Evolutionary conservation across 2,888 invertebrate species (phyloP).

Genomic region (Sarcophaga variegata): DNA sequence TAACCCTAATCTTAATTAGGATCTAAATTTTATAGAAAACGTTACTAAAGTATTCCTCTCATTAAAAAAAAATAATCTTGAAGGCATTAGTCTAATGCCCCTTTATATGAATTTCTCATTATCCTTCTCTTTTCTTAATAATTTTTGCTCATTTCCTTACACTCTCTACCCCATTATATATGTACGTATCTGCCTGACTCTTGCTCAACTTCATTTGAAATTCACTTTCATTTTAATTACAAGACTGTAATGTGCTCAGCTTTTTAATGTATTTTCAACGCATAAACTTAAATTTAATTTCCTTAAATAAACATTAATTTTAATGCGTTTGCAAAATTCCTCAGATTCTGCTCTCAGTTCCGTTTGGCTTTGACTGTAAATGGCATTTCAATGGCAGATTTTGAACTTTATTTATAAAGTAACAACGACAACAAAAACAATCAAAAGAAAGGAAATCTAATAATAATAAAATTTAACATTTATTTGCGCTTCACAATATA

Average conservation of each 20-base stretch:
- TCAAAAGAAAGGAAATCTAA: slow-evolving; percentile 58
- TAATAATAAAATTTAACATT: slow-evolving; percentile 72
- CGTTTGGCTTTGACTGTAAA: slow-evolving; percentile 26
- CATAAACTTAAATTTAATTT: slow-evolving; percentile 66
- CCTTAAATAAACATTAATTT: slow-evolving; percentile 68
- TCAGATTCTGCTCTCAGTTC: slow-evolving; percentile 35
- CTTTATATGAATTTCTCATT: not conserved
- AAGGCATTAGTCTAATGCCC: too few relatives aligned
- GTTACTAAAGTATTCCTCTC: not conserved
- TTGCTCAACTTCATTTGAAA: not conserved
- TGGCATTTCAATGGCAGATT: slow-evolving; percentile 54
- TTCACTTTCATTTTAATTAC: slow-evolving; percentile 54
- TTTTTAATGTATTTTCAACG: slow-evolving; percentile 57
- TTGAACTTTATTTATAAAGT: slow-evolving; percentile 37
- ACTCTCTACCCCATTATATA: not conserved
- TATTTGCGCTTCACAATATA: slow-evolving; percentile 62
- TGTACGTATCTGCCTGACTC: too few relatives aligned
- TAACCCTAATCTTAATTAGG: too few relatives aligned
- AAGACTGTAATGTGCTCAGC: not conserved
- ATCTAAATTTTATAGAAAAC: not conserved
- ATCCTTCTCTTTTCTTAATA: not conserved
- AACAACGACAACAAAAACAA: too few relatives aligned
- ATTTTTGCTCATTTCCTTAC: not conserved
- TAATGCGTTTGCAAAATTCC: slow-evolving; percentile 51
- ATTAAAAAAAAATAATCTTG: too few relatives aligned